A percentile compares a stretch with the other conserved stretches of the same genome.
Conservation (phyloP, 2,888 invertebrate species). For the Microchrysa polita region DNA sequence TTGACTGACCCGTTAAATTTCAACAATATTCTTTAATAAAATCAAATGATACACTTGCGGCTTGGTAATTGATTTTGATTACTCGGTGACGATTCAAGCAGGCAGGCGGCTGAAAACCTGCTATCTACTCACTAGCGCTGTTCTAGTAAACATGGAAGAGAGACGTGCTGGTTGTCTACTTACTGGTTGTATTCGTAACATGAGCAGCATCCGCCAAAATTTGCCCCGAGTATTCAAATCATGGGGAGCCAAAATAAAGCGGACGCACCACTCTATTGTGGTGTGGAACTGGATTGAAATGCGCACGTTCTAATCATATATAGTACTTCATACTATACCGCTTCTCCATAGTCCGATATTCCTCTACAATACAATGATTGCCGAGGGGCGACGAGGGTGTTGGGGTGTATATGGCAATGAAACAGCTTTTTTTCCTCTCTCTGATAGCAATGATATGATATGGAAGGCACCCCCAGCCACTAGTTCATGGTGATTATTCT, state of each 20-base stretch:
- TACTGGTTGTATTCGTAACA: not conserved
- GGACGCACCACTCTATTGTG: not conserved
- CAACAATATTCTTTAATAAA: slow-evolving; percentile 20
- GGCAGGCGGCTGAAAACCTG: no score
- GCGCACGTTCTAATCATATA: slow-evolving; percentile 37
- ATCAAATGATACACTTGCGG: slow-evolving; percentile 29
- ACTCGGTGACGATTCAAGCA: slow-evolving; percentile 11
- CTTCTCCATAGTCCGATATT: no score
- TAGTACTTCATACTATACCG: no score
- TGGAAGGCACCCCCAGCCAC: no score
- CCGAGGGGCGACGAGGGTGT: not conserved
- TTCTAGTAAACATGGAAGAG: not conserved
- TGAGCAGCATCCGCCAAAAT: not conserved
- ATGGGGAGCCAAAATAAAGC: not conserved
- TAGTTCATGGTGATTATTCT: not conserved
- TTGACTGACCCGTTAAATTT: slow-evolving; percentile 8
- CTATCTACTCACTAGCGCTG: no score
- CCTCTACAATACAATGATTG: no score
- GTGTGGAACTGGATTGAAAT: slow-evolving; percentile 27
- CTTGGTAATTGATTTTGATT: slow-evolving; percentile 42
- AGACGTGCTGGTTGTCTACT: no score
- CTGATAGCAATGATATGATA: no score
- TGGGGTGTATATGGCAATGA: not conserved
- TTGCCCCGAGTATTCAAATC: not conserved
- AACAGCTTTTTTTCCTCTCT: no score